phyloP scores from a whole-genome alignment of 2,888 invertebrate species.

The Unio delphinus region DNA sequence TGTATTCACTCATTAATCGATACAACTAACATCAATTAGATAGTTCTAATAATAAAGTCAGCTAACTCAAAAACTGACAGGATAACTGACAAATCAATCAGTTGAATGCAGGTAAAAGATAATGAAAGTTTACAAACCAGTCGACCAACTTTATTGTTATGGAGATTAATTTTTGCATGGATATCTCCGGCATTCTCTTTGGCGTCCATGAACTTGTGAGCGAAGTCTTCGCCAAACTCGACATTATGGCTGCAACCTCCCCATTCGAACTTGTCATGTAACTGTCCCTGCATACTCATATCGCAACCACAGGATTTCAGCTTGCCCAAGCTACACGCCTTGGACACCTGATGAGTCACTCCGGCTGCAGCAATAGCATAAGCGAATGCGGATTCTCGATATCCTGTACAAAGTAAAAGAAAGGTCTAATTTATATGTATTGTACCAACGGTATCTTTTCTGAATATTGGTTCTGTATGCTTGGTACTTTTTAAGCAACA shows the following conservation, averaged over 20 bases:
- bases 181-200: conserved; percentile 82
- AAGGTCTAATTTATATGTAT: too few relatives aligned
- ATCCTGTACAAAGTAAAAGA: conserved; percentile 79
- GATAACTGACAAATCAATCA: too few relatives aligned
- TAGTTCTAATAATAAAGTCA: too few relatives aligned
- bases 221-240: conserved; percentile 86
- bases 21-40: too few relatives aligned
- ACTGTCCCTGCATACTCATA: conserved; percentile 76
- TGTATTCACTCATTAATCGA: too few relatives aligned
- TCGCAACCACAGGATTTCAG: conserved; percentile 82
- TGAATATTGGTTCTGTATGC: too few relatives aligned
- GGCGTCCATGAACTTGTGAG: conserved; percentile 89
- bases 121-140: conserved; percentile 54
- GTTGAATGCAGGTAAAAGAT: too few relatives aligned
- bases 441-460: too few relatives aligned
- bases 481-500: too few relatives aligned
- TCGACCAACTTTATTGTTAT: conserved; percentile 70
- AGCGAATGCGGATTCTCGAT: conserved; percentile 95
- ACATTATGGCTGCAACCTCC: conserved; percentile 89
- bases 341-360: conserved; percentile 92
- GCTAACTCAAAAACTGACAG: too few relatives aligned
- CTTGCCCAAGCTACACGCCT: conserved; percentile 93
- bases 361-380: conserved; percentile 97
- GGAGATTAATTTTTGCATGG: conserved; percentile 65
- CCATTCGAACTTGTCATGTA: conserved; percentile 77